A percentile compares a stretch with the other conserved stretches of the same genome.
Evolutionary conservation across 2,113 vertebrate species (phyloP).

Genomic region (Carollia perspicillata): DNA sequence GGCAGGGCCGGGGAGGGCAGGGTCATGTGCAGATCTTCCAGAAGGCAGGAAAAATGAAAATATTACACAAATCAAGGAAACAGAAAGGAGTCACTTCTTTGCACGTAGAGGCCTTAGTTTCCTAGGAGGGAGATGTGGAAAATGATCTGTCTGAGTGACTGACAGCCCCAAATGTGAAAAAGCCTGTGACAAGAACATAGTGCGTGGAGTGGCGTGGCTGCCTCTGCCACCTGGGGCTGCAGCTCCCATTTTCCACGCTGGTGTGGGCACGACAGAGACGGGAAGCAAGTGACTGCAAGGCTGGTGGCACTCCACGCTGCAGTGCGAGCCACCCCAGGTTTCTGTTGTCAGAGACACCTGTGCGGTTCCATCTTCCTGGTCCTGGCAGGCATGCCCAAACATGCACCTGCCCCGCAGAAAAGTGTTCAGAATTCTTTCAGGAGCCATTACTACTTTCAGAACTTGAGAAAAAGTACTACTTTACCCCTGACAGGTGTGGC

Average conservation of each 20-base stretch:
- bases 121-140: not conserved
- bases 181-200: fast-evolving
- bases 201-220: not conserved
- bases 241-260: not conserved
- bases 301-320: not conserved
- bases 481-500: not conserved
- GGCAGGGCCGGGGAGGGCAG: not conserved
- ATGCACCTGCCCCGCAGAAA: not conserved
- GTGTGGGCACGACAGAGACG: not conserved
- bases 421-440: not conserved
- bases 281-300: fast-evolving
- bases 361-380: not conserved
- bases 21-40: not conserved
- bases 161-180: not conserved
- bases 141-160: not conserved
- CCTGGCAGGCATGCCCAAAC: not conserved
- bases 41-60: not conserved
- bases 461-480: not conserved
- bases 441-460: not conserved
- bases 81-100: not conserved
- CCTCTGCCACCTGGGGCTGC: not conserved
- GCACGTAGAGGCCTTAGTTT: not conserved
- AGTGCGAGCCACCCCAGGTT: not conserved
- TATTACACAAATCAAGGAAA: not conserved
- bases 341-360: not conserved